Conservation (phyloP, 2,113 vertebrate species). For the Henicopernis longicauda region DNA sequence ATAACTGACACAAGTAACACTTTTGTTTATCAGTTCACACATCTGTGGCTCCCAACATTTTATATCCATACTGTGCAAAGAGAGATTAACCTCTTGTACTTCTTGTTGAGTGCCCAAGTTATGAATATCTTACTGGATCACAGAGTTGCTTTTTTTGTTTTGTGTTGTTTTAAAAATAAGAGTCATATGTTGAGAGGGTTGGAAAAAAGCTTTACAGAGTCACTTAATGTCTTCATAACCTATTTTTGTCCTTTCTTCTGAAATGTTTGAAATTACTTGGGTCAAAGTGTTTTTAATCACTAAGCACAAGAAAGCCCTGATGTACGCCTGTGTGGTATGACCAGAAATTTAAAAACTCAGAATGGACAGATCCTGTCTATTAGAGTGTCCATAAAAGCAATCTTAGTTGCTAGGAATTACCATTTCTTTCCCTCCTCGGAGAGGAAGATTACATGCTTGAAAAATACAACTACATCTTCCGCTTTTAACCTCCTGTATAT, state of each 20-base stretch:
- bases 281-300: neutral
- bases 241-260: neutral
- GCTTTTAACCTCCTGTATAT: neutral
- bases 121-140: neutral
- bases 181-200: neutral
- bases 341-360: neutral
- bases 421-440: neutral
- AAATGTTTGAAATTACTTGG: neutral
- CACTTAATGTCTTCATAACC: neutral
- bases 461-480: neutral
- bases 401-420: neutral
- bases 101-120: neutral
- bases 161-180: neutral
- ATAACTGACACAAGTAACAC: neutral
- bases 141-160: neutral
- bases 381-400: neutral
- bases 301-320: neutral
- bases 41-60: neutral
- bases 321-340: neutral
- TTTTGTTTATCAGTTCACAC: neutral
- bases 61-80: neutral
- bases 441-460: neutral
- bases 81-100: neutral
- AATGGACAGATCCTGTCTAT: neutral
- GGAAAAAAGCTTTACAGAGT: neutral